These are phyloP conservation scores for Criorhina ranunculi DNA, from an alignment of 2,888 invertebrate species.

Conservation along the genomic window DNA sequence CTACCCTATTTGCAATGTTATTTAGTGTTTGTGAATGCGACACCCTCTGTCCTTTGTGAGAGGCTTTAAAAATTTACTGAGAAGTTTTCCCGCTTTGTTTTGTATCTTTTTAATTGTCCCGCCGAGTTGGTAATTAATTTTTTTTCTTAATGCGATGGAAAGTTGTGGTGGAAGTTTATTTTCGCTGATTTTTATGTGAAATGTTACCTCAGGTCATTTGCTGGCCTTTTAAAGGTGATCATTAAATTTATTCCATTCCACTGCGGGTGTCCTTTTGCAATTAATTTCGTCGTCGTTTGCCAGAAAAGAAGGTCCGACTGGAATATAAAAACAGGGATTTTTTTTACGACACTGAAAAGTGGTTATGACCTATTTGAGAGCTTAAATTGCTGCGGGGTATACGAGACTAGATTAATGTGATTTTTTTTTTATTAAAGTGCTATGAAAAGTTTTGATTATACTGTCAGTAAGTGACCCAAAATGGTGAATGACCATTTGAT, in stretches of 20 bases:
- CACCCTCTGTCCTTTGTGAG: slow-evolving; percentile 2
- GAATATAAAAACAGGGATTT: slow-evolving; percentile 41
- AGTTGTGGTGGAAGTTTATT: slow-evolving; percentile 19
- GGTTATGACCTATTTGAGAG: slow-evolving; percentile 42
- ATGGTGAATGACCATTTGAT: slow-evolving; percentile 15
- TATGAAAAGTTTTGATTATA: slow-evolving; percentile 24
- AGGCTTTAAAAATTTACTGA: neutral
- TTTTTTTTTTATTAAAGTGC: neutral
- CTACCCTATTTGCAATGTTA: neutral
- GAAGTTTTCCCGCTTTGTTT: slow-evolving; percentile 19
- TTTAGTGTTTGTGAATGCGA: neutral
- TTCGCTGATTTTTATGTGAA: slow-evolving; percentile 46
- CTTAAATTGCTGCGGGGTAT: slow-evolving; percentile 8
- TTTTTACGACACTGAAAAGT: slow-evolving; percentile 38
- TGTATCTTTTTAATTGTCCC: slow-evolving; percentile 48
- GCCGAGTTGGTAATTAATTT: slow-evolving; percentile 43
- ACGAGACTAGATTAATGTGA: slow-evolving; percentile 10
- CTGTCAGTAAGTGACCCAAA: slow-evolving; percentile 9
- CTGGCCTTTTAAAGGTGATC: slow-evolving; percentile 49
- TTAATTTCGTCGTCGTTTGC: slow-evolving; percentile 41
- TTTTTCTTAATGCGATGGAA: slow-evolving; percentile 12
- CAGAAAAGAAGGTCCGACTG: neutral
- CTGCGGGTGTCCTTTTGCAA: slow-evolving; percentile 45
- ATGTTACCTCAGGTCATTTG: slow-evolving; percentile 46
- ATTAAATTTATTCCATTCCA: slow-evolving; percentile 57